phyloP scores from a whole-genome alignment of 2,888 invertebrate species.

The Ectemnius lituratus region DNA sequence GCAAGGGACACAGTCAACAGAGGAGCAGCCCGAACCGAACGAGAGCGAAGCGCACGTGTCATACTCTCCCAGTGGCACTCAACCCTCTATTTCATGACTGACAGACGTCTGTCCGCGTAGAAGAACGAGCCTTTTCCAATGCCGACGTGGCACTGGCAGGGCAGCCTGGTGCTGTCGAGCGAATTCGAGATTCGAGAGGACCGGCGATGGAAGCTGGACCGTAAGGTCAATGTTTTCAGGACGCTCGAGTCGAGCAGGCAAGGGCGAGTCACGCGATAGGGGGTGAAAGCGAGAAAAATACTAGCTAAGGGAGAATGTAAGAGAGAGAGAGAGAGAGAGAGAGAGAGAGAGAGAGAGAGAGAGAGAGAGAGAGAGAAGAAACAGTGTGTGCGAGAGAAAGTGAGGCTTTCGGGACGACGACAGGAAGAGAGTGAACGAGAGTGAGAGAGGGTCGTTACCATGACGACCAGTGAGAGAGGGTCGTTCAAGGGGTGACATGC shows the following conservation, averaged over 20 bases:
- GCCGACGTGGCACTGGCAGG: conserved; percentile 1
- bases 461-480: conserved; percentile 61
- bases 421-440: conserved; percentile 30
- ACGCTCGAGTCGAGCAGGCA: conserved; percentile 55
- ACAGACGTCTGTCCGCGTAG: neutral
- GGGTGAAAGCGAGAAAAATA: conserved; percentile 14
- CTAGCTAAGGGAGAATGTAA: conserved; percentile 18
- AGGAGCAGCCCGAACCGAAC: too few relatives aligned
- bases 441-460: conserved; percentile 65
- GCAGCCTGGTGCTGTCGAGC: neutral
- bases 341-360: conserved; percentile 25
- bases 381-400: conserved; percentile 7
- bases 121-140: neutral
- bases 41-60: conserved; percentile 7
- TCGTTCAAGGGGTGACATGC: conserved; percentile 38
- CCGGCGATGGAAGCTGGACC: conserved; percentile 42
- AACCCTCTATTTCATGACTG: neutral
- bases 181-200: conserved; percentile 2
- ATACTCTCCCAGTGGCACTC: conserved; percentile 5
- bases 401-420: conserved; percentile 45
- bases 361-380: conserved; percentile 14
- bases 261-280: conserved; percentile 38
- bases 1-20: too few relatives aligned
- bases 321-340: conserved; percentile 22
- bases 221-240: conserved; percentile 74